Evolutionary conservation across 1,140 invertebrate genomes (phyloP).

Genomic region (Bombus picipes): DNA sequence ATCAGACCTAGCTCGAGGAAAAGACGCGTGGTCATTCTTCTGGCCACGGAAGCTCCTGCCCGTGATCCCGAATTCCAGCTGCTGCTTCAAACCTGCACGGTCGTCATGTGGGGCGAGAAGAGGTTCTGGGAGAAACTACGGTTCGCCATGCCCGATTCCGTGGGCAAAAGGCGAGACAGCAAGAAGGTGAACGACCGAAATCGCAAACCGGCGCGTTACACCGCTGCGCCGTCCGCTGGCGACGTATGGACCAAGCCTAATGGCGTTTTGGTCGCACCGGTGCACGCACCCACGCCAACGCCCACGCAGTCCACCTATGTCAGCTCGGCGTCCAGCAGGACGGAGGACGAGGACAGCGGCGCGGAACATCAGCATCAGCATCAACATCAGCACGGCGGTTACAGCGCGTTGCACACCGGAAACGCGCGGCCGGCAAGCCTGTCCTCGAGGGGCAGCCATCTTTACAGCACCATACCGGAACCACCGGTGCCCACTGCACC

Average conservation of each 20-base stretch:
- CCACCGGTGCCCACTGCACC: constrained; percentile 75
- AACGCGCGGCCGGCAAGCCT: constrained; percentile 78
- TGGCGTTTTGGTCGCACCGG: constrained; percentile 75
- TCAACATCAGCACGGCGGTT: constrained; percentile 72
- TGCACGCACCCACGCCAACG: constrained; percentile 84
- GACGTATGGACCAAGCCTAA: constrained; percentile 68
- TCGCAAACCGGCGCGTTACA: constrained; percentile 83
- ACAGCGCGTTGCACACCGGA: constrained; percentile 75
- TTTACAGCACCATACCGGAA: constrained; percentile 84
- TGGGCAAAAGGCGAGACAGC: constrained; percentile 74
- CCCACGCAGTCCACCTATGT: constrained; percentile 86
- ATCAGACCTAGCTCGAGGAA: constrained; percentile 86
- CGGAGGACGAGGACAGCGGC: constrained; percentile 85
- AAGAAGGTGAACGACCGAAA: constrained; percentile 77
- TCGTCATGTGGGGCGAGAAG: constrained; percentile 92
- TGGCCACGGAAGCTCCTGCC: constrained; percentile 87
- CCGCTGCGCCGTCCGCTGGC: constrained; percentile 81
- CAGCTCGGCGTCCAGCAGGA: constrained; percentile 85
- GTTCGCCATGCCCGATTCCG: constrained; percentile 92
- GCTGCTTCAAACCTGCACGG: constrained; percentile 92
- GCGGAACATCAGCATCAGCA: constrained; percentile 82
- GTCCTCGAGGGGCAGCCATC: constrained; percentile 80
- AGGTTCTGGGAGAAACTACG: constrained; percentile 95
- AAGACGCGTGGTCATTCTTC: constrained; percentile 89
- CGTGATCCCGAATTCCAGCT: constrained; percentile 92